Evolutionary conservation across 1,140 invertebrate species (phyloP), one percentile per base, ranked within the genome.

Genomic region (Nasonia giraulti): DNA sequence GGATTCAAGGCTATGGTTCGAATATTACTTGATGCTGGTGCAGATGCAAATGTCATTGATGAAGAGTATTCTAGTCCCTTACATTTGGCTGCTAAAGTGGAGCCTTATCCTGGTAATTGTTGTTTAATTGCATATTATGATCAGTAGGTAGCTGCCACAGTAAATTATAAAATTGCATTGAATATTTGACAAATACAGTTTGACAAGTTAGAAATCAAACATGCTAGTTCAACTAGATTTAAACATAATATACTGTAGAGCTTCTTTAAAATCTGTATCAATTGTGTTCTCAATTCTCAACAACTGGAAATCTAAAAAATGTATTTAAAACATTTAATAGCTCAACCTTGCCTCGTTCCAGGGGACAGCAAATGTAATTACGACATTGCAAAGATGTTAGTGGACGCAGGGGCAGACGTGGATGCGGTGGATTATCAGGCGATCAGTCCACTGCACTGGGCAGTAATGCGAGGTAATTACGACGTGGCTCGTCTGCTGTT

Each of bases 21-120:
- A 11, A 73, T 82, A n/a, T 55, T 82, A 55, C n/a, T 82, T 23
- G 80, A 82, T 31, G 80, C 80, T 33, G 80, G 80, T n/a, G 69
- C 23, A 8, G 80, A 82, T 74, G 80, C 40, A 11, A 74, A 82
- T 74, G 71, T 33, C 27, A 37, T 74, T 3, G 80, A 82, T 74
- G 69, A 82, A 62, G 80, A 82, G 33, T 31, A 74, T 55, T 82
- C 71, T 62, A 55, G 40, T 55, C 80, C 71, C 8, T 69, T 82
- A 62, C 80, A 82, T 44, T 55, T 82, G 55, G 68, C 80, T 33
- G 80, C 80, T 11, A 82, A 82, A 62, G 14, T 37, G 20, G 27
- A 31, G 3, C n/a, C 33, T 2, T 40, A 14, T 44, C 14, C 40
- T 77, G 75, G 75, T 77, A 79, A 40, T 17, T 79, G 37, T 37